These are phyloP conservation scores for Dolichotis patagonum DNA, from an alignment of 2,113 vertebrate species.

Conservation along the genomic window DNA sequence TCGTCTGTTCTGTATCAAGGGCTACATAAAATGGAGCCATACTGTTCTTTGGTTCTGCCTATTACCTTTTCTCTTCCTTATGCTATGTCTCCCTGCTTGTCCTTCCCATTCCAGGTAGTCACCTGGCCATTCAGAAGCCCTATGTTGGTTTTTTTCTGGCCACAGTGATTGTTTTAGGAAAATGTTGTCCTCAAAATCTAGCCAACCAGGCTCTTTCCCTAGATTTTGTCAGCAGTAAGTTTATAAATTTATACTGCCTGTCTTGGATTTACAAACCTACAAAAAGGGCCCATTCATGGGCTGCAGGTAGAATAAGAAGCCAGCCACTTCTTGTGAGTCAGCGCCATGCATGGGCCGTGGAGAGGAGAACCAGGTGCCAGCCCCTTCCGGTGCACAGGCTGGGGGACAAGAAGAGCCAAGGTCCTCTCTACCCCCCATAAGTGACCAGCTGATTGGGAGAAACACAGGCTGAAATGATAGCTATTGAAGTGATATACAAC, in stretches of 20 bases:
- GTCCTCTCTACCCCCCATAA: too few relatives aligned
- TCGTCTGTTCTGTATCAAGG: neutral
- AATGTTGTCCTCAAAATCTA: neutral
- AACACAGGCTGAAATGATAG: too few relatives aligned
- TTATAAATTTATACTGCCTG: neutral
- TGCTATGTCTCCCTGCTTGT: neutral
- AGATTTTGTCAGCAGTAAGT: neutral
- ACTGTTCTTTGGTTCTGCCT: neutral
- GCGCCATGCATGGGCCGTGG: too few relatives aligned
- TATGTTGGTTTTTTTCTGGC: neutral
- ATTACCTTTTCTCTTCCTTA: neutral
- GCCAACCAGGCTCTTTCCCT: neutral
- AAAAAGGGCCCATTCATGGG: too few relatives aligned
- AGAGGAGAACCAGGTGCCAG: too few relatives aligned
- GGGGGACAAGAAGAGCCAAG: too few relatives aligned
- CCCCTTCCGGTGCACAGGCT: too few relatives aligned
- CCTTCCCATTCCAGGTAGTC: neutral
- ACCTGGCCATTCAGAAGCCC: neutral
- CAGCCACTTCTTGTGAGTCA: too few relatives aligned
- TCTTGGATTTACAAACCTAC: neutral
- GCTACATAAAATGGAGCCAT: neutral
- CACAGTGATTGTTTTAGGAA: neutral
- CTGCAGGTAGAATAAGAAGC: too few relatives aligned
- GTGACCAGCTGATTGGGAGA: too few relatives aligned
- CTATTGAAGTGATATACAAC: too few relatives aligned